phyloP scores from a whole-genome alignment of 2,113 vertebrate genomes.

The Pelmatolapia mariae region DNA sequence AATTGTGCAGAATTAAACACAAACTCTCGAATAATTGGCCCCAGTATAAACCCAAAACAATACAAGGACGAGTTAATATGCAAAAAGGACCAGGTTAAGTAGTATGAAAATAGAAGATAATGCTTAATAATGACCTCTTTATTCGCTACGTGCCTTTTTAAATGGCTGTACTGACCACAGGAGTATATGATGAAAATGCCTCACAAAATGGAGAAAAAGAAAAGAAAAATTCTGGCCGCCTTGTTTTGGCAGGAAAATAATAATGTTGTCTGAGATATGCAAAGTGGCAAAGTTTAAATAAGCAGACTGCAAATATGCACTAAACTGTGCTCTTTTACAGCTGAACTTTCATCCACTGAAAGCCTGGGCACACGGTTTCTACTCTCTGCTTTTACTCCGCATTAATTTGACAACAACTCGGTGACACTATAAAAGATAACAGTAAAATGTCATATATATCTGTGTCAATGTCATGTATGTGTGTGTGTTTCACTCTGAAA shows the following conservation, averaged over 20 bases:
- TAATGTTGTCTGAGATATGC: neutral
- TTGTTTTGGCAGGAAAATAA: neutral
- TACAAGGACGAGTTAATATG: neutral
- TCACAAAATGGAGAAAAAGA: neutral
- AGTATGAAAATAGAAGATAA: neutral
- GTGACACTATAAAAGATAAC: neutral
- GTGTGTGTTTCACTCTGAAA: neutral
- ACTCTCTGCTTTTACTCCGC: neutral
- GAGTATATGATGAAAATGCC: neutral
- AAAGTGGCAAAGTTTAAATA: neutral
- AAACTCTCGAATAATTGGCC: neutral
- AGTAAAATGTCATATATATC: neutral
- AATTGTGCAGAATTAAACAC: neutral
- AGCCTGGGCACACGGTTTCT: neutral
- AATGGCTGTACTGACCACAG: neutral
- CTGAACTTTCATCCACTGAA: neutral
- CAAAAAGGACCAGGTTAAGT: neutral
- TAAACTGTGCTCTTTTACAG: neutral
- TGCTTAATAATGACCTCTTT: neutral
- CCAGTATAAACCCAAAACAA: neutral
- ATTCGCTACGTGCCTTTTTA: neutral
- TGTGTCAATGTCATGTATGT: neutral
- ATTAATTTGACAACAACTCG: neutral
- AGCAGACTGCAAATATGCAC: neutral
- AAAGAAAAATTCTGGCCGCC: neutral